A percentile compares a stretch with the other conserved stretches of the same genome.
phyloP scores from a whole-genome alignment of 2,797 vertebrate species.

The Propithecus perrieri region DNA sequence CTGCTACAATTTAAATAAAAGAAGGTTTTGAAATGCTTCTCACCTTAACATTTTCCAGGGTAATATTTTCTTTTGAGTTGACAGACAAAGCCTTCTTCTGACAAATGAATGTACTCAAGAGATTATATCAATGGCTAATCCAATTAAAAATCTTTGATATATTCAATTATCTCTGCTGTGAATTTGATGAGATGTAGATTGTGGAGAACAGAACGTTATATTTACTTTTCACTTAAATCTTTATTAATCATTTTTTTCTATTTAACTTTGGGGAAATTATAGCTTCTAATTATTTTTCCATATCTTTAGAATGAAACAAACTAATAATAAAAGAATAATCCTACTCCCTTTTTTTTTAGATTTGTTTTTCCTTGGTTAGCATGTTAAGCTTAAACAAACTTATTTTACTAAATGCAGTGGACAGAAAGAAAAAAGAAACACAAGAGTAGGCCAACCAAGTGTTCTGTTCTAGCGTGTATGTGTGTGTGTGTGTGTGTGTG shows the following conservation, averaged over 20 bases:
- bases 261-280: conserved; percentile 78
- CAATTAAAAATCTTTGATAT: conserved; percentile 83
- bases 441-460: neutral
- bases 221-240: conserved; percentile 80
- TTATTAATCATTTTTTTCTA: conserved; percentile 80
- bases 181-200: conserved; percentile 76
- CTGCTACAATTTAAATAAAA: conserved; percentile 47
- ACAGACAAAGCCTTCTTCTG: conserved; percentile 79
- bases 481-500: neutral
- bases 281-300: conserved; percentile 82
- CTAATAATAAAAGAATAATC: conserved; percentile 31
- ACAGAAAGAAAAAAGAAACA: conserved; percentile 24
- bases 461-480: neutral
- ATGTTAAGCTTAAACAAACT: conserved; percentile 27
- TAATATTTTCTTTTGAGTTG: conserved; percentile 66
- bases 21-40: conserved; percentile 15
- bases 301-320: conserved; percentile 73
- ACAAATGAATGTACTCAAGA: conserved; percentile 78
- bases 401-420: neutral
- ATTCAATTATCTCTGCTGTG: conserved; percentile 79
- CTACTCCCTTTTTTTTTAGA: neutral
- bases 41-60: conserved; percentile 14
- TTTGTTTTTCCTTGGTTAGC: neutral
- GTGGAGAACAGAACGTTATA: conserved; percentile 71
- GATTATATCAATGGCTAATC: conserved; percentile 81